These are phyloP conservation scores for Trichogramma dendrolimi DNA, from an alignment of 2,888 invertebrate genomes.

Conservation along the genomic window DNA sequence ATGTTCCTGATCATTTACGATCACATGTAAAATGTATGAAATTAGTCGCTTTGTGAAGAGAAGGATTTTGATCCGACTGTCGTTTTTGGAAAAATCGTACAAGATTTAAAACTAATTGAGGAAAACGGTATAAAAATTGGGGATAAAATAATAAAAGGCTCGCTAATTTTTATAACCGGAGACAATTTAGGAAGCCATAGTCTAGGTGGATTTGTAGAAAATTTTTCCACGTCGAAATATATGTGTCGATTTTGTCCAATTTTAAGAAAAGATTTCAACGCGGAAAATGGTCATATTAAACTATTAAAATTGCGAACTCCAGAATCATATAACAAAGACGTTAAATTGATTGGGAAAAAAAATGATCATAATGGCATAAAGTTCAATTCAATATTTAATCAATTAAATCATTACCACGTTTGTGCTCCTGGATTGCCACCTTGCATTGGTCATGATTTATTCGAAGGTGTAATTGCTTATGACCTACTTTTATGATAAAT, in stretches of 20 bases:
- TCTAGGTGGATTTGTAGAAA: constrained; percentile 38
- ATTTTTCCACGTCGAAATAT: constrained; percentile 32
- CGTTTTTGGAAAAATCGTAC: constrained; percentile 30
- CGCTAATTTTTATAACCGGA: constrained; percentile 30
- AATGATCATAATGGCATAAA: constrained; percentile 24
- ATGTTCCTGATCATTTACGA: constrained; percentile 32
- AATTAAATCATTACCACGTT: constrained; percentile 25
- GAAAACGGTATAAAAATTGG: constrained; percentile 2
- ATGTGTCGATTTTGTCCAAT: constrained; percentile 36
- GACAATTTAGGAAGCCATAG: constrained; percentile 32
- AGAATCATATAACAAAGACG: constrained; percentile 7
- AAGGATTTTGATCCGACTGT: constrained; percentile 34
- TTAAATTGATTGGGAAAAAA: neutral
- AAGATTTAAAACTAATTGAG: constrained; percentile 35
- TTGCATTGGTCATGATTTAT: constrained; percentile 29
- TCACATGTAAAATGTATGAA: constrained; percentile 35
- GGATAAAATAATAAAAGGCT: constrained; percentile 25
- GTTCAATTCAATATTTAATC: constrained; percentile 29
- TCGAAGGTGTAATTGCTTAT: constrained; percentile 25
- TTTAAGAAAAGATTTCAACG: neutral
- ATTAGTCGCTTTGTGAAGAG: constrained; percentile 35
- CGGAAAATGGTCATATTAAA: neutral
- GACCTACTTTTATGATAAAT: constrained; percentile 20
- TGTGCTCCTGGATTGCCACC: constrained; percentile 28
- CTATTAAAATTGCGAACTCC: neutral